Evolutionary conservation across 2,797 vertebrate genomes (phyloP).

Genomic region (Coregonus ussuriensis): DNA sequence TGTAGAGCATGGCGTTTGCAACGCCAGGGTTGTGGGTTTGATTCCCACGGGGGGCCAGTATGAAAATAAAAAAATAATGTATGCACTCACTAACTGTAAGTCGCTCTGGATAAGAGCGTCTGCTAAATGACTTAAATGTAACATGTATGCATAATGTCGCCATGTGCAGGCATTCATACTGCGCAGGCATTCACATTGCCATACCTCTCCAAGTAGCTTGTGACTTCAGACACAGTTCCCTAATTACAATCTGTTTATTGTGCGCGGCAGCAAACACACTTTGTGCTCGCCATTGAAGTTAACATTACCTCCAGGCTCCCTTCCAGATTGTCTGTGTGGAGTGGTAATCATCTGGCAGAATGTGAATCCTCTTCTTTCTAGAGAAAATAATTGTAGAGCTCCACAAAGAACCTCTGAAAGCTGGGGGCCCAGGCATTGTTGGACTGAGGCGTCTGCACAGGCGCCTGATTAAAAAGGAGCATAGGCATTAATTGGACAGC

Average conservation of each 20-base stretch:
- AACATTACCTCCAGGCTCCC: constrained; percentile 61
- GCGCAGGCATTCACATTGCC: constrained; percentile 31
- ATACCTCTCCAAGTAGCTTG: constrained; percentile 33
- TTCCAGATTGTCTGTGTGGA: constrained; percentile 58
- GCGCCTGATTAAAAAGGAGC: constrained; percentile 71
- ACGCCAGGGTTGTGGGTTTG: no score
- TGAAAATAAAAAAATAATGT: no score
- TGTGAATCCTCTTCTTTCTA: constrained; percentile 55
- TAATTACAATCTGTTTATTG: constrained; percentile 53
- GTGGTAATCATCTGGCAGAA: constrained; percentile 63
- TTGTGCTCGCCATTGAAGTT: constrained; percentile 49
- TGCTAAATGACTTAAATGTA: no score
- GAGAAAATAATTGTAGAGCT: constrained; percentile 59
- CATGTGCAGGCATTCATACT: constrained; percentile 24
- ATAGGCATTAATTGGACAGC: constrained; percentile 69
- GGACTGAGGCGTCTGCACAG: constrained; percentile 62
- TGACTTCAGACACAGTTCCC: constrained; percentile 31
- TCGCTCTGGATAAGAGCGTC: no score
- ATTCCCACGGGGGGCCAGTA: no score
- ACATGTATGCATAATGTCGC: constrained; percentile 14
- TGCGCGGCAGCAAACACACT: constrained; percentile 38
- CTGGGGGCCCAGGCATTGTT: constrained; percentile 53
- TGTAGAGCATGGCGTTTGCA: no score
- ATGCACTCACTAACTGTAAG: no score
- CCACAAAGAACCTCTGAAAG: constrained; percentile 50